These are phyloP conservation scores for Pseudonaja textilis DNA, from an alignment of 2,113 vertebrate species.

Conservation along the genomic window DNA sequence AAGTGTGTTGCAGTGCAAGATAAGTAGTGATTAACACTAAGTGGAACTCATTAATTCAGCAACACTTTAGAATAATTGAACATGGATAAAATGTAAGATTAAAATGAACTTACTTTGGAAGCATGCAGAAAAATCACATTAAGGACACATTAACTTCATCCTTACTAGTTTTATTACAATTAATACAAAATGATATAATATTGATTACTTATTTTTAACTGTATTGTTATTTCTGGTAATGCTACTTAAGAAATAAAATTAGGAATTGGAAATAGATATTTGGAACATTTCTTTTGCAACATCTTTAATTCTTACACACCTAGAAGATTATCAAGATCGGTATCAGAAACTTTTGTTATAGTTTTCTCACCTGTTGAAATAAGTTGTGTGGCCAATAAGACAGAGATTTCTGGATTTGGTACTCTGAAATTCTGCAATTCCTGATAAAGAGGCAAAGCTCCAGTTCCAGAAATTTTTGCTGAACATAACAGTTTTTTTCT, in stretches of 20 bases:
- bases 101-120: constrained; percentile 65
- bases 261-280: constrained; percentile 29
- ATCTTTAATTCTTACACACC: neutral
- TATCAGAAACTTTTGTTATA: neutral
- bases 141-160: constrained; percentile 67
- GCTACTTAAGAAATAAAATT: constrained; percentile 40
- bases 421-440: neutral
- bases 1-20: constrained; percentile 52
- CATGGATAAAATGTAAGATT: constrained; percentile 69
- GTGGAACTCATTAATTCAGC: constrained; percentile 67
- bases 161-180: constrained; percentile 67
- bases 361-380: neutral
- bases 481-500: neutral
- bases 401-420: neutral
- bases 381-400: neutral
- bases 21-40: constrained; percentile 66
- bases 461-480: neutral
- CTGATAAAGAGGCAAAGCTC: neutral
- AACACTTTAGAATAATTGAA: constrained; percentile 71
- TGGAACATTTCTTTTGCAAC: constrained; percentile 28
- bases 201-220: constrained; percentile 61
- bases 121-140: constrained; percentile 66
- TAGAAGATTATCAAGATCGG: neutral
- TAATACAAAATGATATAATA: constrained; percentile 72
- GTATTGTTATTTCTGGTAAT: constrained; percentile 59